These are phyloP conservation scores for Plutomurus gul DNA, from an alignment of 1,140 invertebrate species.

Conservation along the genomic window DNA sequence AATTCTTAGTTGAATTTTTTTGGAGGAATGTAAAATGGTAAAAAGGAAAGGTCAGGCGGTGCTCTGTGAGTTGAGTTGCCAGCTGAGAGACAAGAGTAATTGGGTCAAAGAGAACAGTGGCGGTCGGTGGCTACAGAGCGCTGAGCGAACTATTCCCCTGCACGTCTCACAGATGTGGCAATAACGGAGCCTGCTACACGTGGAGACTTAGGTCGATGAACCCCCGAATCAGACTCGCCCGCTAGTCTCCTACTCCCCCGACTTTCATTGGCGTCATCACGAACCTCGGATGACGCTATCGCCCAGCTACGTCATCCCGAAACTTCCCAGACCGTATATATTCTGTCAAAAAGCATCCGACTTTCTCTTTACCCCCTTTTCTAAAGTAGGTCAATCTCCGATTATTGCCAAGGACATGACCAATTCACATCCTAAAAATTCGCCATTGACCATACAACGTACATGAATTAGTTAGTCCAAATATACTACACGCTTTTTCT, in stretches of 20 bases:
- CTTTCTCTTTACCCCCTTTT: constrained; percentile 13
- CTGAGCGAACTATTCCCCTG: constrained; percentile 1
- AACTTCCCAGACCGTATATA: neutral
- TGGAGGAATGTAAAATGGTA: neutral
- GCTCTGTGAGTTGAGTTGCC: constrained; percentile 31
- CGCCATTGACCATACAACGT: neutral
- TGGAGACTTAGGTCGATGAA: constrained; percentile 49
- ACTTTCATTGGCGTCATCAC: constrained; percentile 47
- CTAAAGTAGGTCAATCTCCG: constrained; percentile 52
- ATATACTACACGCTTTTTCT: too few relatives aligned
- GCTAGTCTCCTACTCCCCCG: constrained; percentile 36
- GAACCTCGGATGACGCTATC: constrained; percentile 48
- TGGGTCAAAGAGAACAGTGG: constrained; percentile 39
- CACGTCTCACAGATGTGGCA: constrained; percentile 2
- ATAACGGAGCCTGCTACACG: constrained; percentile 32
- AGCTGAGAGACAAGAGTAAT: constrained; percentile 18
- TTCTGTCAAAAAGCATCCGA: neutral
- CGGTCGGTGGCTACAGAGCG: neutral
- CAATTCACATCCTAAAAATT: constrained; percentile 29
- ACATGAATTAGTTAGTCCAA: neutral
- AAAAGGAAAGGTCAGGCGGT: constrained; percentile 37
- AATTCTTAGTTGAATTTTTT: neutral
- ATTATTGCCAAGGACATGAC: constrained; percentile 53
- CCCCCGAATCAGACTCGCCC: constrained; percentile 38
- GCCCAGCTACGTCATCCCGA: constrained; percentile 41